These are phyloP conservation scores for Menidia beryllina DNA, from an alignment of 2,113 vertebrate species.

Conservation along the genomic window DNA sequence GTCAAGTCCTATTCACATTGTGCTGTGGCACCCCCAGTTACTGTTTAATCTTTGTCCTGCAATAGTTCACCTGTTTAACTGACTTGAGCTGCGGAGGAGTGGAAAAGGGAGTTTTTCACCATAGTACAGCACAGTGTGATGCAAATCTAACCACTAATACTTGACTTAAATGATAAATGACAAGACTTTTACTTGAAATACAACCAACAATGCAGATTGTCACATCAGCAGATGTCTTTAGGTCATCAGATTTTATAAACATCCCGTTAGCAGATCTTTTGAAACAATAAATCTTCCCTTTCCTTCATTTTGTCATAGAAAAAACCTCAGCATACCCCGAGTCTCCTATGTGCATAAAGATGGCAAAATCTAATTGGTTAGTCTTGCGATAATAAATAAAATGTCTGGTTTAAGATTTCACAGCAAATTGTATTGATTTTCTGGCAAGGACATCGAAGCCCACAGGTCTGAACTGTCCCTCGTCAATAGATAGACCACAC, in stretches of 20 bases:
- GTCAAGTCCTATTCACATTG: conserved; percentile 70
- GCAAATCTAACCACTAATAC: conserved; percentile 49
- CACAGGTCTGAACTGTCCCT: conserved; percentile 72
- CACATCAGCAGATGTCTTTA: conserved; percentile 28
- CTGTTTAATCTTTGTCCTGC: conserved; percentile 75
- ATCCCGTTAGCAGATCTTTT: conserved; percentile 42
- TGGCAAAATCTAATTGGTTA: conserved; percentile 59
- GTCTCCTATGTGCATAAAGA: conserved; percentile 39
- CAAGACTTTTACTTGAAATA: conserved; percentile 31
- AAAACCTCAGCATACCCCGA: conserved; percentile 1
- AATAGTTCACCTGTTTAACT: conserved; percentile 79
- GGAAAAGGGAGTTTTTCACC: conserved; percentile 50
- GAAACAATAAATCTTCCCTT: conserved; percentile 34
- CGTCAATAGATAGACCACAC: conserved; percentile 74
- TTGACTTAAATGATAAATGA: conserved; percentile 57
- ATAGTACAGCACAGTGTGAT: conserved; percentile 53
- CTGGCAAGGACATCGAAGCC: conserved; percentile 77
- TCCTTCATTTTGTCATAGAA: conserved; percentile 30
- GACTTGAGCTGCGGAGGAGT: conserved; percentile 64
- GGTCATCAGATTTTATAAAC: conserved; percentile 43
- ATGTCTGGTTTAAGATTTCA: conserved; percentile 57
- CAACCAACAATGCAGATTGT: conserved; percentile 10
- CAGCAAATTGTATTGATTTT: conserved; percentile 71
- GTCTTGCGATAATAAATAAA: conserved; percentile 50
- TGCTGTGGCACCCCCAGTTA: conserved; percentile 68